Conservation (phyloP, 92 coral and sea anemone species). For the Palythoa heliodiscus region DNA sequence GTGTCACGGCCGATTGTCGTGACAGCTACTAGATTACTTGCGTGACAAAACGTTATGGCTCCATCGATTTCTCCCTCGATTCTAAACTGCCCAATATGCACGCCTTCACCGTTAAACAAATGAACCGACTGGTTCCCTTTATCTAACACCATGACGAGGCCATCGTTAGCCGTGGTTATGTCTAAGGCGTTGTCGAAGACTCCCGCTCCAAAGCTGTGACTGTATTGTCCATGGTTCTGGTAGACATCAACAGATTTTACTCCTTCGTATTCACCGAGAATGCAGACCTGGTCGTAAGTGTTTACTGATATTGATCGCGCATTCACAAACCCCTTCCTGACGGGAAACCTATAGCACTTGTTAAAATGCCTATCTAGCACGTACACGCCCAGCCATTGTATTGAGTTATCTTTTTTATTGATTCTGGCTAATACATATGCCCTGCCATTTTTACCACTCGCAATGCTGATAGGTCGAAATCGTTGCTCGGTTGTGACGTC, state of each 20-base stretch:
- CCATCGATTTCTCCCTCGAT: slow-evolving; percentile 24
- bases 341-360: slow-evolving; percentile 7
- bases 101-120: slow-evolving; percentile 21
- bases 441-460: slow-evolving; percentile 22
- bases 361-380: not conserved
- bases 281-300: slow-evolving; percentile 22
- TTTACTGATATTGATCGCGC: slow-evolving; percentile 5
- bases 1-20: slow-evolving; percentile 32
- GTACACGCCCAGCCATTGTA: slow-evolving; percentile 20
- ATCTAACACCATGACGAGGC: slow-evolving; percentile 14
- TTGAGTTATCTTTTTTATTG: not conserved
- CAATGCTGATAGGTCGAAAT: slow-evolving; percentile 41
- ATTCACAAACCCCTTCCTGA: slow-evolving; percentile 17
- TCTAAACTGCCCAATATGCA: not conserved
- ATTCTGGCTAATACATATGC: slow-evolving; percentile 11
- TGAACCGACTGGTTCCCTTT: slow-evolving; percentile 19
- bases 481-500: slow-evolving; percentile 17
- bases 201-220: slow-evolving; percentile 24
- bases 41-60: slow-evolving; percentile 24
- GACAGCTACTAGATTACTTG: slow-evolving; percentile 21
- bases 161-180: slow-evolving; percentile 1
- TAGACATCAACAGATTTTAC: slow-evolving; percentile 18
- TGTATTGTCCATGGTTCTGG: slow-evolving; percentile 7
- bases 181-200: not conserved
- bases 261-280: slow-evolving; percentile 25